Evolutionary conservation across 2,113 vertebrate species (phyloP).

Genomic region (Chitala chitala): DNA sequence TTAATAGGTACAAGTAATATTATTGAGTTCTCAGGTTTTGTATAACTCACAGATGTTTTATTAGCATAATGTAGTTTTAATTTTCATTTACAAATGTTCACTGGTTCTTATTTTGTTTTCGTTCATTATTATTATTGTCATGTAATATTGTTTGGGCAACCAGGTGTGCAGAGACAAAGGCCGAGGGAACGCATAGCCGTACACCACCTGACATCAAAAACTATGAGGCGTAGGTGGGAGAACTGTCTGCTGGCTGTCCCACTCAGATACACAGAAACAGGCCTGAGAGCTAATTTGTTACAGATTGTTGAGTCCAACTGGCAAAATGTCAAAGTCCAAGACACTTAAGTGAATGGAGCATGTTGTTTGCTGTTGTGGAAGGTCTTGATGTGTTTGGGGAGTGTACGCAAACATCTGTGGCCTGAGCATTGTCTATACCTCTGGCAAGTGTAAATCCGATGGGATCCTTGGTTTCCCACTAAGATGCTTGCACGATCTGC

Average conservation of each 20-base stretch:
- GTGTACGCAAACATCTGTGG: background rate
- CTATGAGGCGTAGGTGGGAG: background rate
- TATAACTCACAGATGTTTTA: constrained; percentile 62
- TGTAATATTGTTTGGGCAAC: constrained; percentile 55
- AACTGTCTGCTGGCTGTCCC: background rate
- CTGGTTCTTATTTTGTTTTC: constrained; percentile 5
- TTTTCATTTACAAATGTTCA: constrained; percentile 41
- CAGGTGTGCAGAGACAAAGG: constrained; percentile 28
- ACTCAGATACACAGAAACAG: background rate
- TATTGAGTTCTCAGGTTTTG: constrained; percentile 76
- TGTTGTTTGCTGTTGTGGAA: no score
- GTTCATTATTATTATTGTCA: background rate
- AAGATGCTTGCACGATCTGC: background rate
- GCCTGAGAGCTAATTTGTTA: background rate
- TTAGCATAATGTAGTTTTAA: constrained; percentile 48
- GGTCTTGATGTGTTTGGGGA: no score
- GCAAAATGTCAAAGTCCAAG: no score
- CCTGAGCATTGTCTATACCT: background rate
- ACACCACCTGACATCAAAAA: background rate
- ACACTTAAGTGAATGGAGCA: no score
- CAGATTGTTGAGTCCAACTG: background rate
- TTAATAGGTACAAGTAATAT: constrained; percentile 67
- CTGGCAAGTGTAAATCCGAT: background rate
- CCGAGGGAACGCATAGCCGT: background rate
- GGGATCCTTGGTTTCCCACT: no score